Conservation (phyloP, 2,113 vertebrate species). For the Psilopsiagon aymara region DNA sequence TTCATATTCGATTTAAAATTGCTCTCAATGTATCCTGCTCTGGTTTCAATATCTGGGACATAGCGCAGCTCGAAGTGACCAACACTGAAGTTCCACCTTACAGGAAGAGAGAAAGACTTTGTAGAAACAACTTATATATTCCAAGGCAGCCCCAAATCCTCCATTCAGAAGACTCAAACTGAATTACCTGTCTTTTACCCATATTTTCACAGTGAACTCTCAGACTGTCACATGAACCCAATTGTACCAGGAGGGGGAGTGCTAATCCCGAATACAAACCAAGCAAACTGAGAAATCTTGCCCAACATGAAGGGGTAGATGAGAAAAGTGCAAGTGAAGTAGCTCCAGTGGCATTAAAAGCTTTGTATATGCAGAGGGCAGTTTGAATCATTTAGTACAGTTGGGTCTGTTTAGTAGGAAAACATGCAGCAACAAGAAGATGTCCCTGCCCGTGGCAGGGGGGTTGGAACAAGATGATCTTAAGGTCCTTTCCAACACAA, state of each 20-base stretch:
- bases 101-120: slow-evolving; percentile 54
- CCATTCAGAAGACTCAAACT: neutral
- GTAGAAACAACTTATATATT: neutral
- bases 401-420: neutral
- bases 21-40: slow-evolving; percentile 88
- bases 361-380: neutral
- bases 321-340: neutral
- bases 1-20: slow-evolving; percentile 76
- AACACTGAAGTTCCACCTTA: slow-evolving; percentile 99
- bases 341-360: neutral
- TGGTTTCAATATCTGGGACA: slow-evolving; percentile 83
- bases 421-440: neutral
- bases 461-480: neutral
- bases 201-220: neutral
- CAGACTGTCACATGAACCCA: neutral
- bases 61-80: slow-evolving; percentile 96
- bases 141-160: neutral
- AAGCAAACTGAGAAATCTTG: neutral
- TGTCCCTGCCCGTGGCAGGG: neutral
- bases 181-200: neutral
- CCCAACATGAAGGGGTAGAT: neutral
- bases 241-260: neutral
- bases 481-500: neutral
- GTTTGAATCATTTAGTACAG: neutral
- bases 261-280: neutral